These are phyloP conservation scores for Epinephelus malabaricus DNA, from an alignment of 2,797 vertebrate genomes.

Conservation along the genomic window DNA sequence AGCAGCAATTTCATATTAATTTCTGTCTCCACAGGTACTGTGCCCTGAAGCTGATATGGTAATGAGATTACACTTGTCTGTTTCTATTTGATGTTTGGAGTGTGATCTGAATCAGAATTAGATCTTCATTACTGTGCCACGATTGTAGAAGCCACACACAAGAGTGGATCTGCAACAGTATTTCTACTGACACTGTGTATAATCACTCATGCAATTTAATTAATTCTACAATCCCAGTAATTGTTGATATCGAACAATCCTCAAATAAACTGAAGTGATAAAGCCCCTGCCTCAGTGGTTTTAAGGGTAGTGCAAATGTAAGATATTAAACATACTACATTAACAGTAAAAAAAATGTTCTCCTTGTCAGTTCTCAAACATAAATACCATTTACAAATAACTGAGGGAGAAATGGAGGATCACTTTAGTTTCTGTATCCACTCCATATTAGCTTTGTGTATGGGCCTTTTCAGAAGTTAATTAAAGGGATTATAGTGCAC, in stretches of 20 bases:
- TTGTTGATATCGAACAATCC: not conserved
- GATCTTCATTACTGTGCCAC: constrained; percentile 21
- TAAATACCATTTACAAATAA: not conserved
- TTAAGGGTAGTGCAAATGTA: not conserved
- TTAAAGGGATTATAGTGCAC: not conserved
- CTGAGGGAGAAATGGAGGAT: not conserved
- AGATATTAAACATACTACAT: not conserved
- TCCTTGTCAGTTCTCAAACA: not conserved
- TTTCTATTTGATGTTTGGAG: constrained; percentile 50
- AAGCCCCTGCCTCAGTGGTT: not conserved
- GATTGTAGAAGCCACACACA: not conserved
- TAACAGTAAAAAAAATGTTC: not conserved
- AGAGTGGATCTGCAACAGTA: constrained; percentile 4
- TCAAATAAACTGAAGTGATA: not conserved
- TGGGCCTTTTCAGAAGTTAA: not conserved
- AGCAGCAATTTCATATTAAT: constrained; percentile 61
- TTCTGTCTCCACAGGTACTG: constrained; percentile 55
- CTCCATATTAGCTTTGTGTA: not conserved
- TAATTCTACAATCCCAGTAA: not conserved
- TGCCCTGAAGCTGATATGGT: constrained; percentile 59
- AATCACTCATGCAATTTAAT: constrained; percentile 11
- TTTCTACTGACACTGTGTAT: constrained; percentile 10
- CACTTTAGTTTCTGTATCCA: not conserved
- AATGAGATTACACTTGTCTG: constrained; percentile 62
- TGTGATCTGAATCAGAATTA: constrained; percentile 52